These are phyloP conservation scores for Nerophis lumbriciformis DNA, from an alignment of 2,113 vertebrate species.

Conservation along the genomic window DNA sequence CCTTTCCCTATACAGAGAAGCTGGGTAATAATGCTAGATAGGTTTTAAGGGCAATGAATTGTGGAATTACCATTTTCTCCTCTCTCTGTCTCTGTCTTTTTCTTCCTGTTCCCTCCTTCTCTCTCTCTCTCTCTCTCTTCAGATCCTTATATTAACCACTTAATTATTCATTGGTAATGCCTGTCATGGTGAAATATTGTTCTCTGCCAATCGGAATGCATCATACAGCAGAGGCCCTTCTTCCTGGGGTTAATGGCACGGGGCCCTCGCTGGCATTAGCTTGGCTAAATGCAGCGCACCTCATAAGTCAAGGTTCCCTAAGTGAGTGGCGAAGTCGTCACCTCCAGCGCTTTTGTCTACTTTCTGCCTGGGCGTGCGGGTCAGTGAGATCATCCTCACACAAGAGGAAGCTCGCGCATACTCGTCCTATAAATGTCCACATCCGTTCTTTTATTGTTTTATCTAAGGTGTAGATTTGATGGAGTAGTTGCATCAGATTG, in stretches of 20 bases:
- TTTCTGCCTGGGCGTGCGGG: constrained; percentile 46
- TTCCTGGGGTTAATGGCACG: constrained; percentile 85
- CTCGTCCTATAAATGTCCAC: constrained; percentile 9
- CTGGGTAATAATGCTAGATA: constrained; percentile 72
- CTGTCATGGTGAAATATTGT: constrained; percentile 88
- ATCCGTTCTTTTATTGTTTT: constrained; percentile 49
- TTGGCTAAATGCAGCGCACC: constrained; percentile 68
- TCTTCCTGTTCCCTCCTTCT: constrained; percentile 16
- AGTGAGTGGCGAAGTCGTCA: constrained; percentile 58
- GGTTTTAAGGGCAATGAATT: constrained; percentile 81
- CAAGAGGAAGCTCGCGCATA: neutral
- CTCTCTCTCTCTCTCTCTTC: constrained; percentile 40
- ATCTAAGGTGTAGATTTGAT: constrained; percentile 38
- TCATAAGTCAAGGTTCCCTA: constrained; percentile 73
- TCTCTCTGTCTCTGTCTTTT: constrained; percentile 44
- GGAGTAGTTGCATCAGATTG: constrained; percentile 28
- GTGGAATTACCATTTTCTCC: constrained; percentile 87
- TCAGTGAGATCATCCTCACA: constrained; percentile 52
- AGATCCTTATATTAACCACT: constrained; percentile 90
- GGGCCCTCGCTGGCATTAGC: constrained; percentile 75
- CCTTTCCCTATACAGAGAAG: constrained; percentile 54
- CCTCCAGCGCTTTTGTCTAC: constrained; percentile 38
- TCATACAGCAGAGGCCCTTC: constrained; percentile 72
- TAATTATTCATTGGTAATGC: constrained; percentile 97
- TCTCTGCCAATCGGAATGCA: constrained; percentile 79